Evolutionary conservation across 2,797 vertebrate species (phyloP).

Genomic region (Semotilus atromaculatus): DNA sequence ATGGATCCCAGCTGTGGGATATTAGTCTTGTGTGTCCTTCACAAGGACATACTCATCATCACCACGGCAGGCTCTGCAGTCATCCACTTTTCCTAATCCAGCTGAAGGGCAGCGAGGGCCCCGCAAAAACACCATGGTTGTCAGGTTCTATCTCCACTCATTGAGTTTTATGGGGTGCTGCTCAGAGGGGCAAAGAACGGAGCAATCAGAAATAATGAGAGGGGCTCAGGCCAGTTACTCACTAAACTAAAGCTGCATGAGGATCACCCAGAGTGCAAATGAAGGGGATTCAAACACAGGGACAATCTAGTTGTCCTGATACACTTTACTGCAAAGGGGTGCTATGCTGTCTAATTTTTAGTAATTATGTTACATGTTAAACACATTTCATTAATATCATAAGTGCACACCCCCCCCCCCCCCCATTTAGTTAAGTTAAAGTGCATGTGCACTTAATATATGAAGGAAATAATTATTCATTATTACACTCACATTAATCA

Average conservation of each 20-base stretch:
- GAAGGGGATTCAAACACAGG: not conserved
- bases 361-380: not conserved
- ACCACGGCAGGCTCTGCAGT: not conserved
- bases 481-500: not conserved
- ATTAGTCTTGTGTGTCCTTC: slow-evolving; percentile 14
- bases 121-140: slow-evolving; percentile 31
- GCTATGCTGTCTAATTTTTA: not conserved
- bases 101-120: slow-evolving; percentile 26
- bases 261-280: slow-evolving; percentile 26
- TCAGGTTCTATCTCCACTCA: slow-evolving; percentile 21
- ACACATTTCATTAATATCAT: slow-evolving; percentile 13
- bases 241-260: slow-evolving; percentile 27
- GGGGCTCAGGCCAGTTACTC: slow-evolving; percentile 16
- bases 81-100: slow-evolving; percentile 37
- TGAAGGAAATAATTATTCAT: not conserved
- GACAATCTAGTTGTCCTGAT: not conserved
- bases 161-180: slow-evolving; percentile 17
- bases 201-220: slow-evolving; percentile 49
- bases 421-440: not conserved
- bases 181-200: slow-evolving; percentile 24
- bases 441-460: not conserved
- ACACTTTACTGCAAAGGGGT: not conserved
- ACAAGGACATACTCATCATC: slow-evolving; percentile 38
- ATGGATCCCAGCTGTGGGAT: slow-evolving; percentile 27
- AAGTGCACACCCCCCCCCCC: not conserved